Conservation (phyloP, 1,140 invertebrate species). For the Chionoecetes opilio region DNA sequence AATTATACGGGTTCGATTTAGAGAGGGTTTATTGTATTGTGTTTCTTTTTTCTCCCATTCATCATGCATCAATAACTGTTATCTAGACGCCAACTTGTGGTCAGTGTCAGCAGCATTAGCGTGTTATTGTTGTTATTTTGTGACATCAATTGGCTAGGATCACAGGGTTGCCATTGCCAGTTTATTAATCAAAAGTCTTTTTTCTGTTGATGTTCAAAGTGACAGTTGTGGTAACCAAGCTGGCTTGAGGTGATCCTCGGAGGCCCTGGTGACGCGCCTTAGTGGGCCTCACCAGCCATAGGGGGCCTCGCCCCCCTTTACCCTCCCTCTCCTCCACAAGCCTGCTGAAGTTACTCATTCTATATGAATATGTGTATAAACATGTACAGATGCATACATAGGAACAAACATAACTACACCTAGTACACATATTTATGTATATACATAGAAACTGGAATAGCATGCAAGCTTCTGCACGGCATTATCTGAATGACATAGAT, state of each 20-base stretch:
- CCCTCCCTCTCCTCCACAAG: neutral
- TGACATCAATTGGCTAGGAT: neutral
- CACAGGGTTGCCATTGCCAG: neutral
- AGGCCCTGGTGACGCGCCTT: neutral
- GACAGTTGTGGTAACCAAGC: neutral
- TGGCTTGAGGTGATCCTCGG: neutral
- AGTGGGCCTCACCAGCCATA: neutral
- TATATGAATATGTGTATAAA: conserved; percentile 35
- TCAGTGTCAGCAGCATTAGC: conserved; percentile 1
- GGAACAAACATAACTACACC: conserved; percentile 19
- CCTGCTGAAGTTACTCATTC: neutral
- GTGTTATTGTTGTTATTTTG: neutral
- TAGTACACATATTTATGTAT: conserved; percentile 36
- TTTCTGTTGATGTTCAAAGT: neutral
- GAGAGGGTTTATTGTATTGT: too few relatives aligned
- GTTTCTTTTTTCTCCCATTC: neutral
- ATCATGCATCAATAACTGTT: neutral
- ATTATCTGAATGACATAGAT: conserved; percentile 65
- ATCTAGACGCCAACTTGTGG: conserved; percentile 14
- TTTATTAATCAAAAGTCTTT: neutral
- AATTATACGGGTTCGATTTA: too few relatives aligned
- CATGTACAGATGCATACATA: conserved; percentile 39
- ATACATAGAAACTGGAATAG: conserved; percentile 43
- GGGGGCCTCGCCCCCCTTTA: neutral
- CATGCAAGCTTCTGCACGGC: conserved; percentile 65